A percentile compares a stretch with the other conserved stretches of the same genome.
Conservation (phyloP, 2,888 invertebrate species). For the Monoplex corrugatus region DNA sequence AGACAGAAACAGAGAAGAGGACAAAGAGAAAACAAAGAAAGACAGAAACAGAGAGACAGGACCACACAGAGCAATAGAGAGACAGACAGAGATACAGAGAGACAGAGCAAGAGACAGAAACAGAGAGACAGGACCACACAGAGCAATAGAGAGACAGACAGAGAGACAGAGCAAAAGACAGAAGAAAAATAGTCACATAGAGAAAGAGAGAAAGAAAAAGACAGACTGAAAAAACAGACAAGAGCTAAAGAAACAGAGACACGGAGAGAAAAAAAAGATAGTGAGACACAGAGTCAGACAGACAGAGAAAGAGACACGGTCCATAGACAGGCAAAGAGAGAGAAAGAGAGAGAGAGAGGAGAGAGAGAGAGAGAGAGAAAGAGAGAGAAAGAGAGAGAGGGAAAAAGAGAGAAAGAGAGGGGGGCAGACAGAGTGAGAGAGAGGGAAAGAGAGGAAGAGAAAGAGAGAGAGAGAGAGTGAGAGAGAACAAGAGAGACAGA, state of each 20-base stretch:
- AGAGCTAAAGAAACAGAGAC: not conserved
- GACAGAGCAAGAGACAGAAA: too few species aligned
- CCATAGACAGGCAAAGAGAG: not conserved
- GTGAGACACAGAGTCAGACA: too few species aligned
- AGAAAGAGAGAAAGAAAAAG: not conserved
- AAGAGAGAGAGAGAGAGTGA: slow-evolving; percentile 3
- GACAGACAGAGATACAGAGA: too few species aligned
- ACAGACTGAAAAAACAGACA: not conserved
- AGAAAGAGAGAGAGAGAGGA: not conserved
- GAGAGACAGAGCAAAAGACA: not conserved
- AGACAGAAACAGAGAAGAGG: not conserved
- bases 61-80: too few species aligned
- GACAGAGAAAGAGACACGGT: too few species aligned
- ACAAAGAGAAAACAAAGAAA: too few species aligned
- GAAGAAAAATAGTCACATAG: too few species aligned
- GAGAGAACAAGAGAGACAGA: slow-evolving; percentile 30
- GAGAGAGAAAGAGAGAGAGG: slow-evolving; percentile 33
- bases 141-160: not conserved
- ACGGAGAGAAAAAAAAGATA: too few species aligned
- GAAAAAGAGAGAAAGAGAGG: not conserved
- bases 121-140: too few species aligned
- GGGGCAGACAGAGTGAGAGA: slow-evolving; percentile 26
- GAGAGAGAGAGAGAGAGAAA: slow-evolving; percentile 42
- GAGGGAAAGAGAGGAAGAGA: slow-evolving; percentile 36
- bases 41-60: too few species aligned